Conservation (phyloP, 2,113 vertebrate species). For the Caranx melampygus region DNA sequence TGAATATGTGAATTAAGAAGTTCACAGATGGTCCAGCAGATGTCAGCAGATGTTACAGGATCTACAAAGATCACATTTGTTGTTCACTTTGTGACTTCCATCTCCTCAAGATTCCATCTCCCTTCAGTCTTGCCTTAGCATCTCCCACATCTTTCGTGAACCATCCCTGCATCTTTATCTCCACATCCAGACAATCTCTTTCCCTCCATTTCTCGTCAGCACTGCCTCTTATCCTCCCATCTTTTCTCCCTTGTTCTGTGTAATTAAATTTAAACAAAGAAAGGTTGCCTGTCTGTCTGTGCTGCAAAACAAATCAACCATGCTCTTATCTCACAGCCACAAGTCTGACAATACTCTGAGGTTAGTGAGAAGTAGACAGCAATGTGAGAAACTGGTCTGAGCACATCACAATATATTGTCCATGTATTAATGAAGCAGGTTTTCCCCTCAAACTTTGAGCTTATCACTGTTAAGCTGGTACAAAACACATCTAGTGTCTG, state of each 20-base stretch:
- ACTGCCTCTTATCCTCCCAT: slow-evolving; percentile 39
- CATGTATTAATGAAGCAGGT: neutral
- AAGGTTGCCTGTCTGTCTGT: slow-evolving; percentile 69
- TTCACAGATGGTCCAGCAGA: slow-evolving; percentile 65
- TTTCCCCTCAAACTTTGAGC: neutral
- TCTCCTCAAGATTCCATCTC: neutral
- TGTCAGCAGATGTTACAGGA: slow-evolving; percentile 66
- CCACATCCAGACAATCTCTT: slow-evolving; percentile 16
- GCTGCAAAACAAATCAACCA: slow-evolving; percentile 75
- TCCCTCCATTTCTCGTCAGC: slow-evolving; percentile 22
- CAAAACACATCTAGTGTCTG: neutral
- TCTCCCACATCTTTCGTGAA: slow-evolving; percentile 2
- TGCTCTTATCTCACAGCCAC: slow-evolving; percentile 65
- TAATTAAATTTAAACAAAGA: slow-evolving; percentile 72
- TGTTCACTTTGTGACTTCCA: neutral
- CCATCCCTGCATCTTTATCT: slow-evolving; percentile 17
- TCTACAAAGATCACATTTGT: neutral
- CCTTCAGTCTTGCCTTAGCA: neutral
- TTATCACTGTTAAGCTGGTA: neutral
- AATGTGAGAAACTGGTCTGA: slow-evolving; percentile 31
- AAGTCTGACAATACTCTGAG: slow-evolving; percentile 43
- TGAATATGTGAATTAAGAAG: neutral
- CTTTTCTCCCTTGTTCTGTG: slow-evolving; percentile 36
- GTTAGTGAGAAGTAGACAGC: neutral
- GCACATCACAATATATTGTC: neutral